Evolutionary conservation across 2,888 invertebrate genomes (phyloP).

Genomic region (Branchipolynoe longqiensis): DNA sequence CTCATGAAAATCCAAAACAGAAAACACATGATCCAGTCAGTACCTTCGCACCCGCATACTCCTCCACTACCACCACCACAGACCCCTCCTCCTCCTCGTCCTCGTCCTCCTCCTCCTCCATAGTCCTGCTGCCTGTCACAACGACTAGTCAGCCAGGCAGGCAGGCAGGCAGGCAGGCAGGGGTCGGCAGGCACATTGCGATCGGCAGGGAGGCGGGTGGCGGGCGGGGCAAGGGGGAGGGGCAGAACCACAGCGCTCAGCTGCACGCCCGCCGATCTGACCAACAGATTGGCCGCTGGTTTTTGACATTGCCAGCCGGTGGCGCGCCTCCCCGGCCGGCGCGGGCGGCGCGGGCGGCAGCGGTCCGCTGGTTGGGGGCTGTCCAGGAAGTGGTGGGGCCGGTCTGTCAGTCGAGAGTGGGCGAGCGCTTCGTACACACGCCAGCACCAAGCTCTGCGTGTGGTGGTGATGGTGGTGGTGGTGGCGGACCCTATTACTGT

Average conservation of each 20-base stretch:
- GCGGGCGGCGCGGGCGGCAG: conserved; percentile 6
- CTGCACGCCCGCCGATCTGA: conserved; percentile 31
- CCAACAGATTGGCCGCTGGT: conserved; percentile 53
- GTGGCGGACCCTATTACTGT: conserved; percentile 50
- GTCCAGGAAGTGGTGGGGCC: conserved; percentile 55
- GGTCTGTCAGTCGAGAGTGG: conserved; percentile 54
- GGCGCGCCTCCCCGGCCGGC: conserved; percentile 38
- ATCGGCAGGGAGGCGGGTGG: neutral
- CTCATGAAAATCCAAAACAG: conserved; percentile 29
- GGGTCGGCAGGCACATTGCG: no score
- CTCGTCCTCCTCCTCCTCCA: neutral
- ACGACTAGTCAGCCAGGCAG: no score
- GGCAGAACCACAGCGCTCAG: neutral
- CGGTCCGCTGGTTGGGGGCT: conserved; percentile 8
- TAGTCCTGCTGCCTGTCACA: neutral
- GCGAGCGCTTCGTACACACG: conserved; percentile 49
- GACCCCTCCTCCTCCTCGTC: neutral
- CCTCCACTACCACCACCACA: neutral
- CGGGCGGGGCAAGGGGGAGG: neutral
- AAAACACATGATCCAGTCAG: no score
- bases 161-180: no score
- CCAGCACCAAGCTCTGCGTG: conserved; percentile 53
- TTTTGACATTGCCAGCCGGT: conserved; percentile 50
- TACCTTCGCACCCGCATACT: neutral
- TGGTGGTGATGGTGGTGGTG: conserved; percentile 47